Base-by-base conservation (phyloP, 2,888 invertebrate species). In the Dryocosmus kuriphilus region DNA sequence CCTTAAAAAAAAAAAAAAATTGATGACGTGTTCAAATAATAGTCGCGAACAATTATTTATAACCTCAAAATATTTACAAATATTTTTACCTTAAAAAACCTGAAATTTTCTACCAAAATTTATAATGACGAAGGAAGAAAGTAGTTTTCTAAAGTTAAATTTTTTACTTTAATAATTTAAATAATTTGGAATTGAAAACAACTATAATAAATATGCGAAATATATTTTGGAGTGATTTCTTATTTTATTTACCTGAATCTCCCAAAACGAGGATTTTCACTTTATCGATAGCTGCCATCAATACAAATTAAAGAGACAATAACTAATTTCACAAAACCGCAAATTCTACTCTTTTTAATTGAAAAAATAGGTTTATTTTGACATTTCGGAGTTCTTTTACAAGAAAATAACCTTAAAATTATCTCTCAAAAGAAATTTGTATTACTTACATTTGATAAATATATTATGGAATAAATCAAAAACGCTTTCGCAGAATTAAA, bases 201-300 rank as follows among this genome's bases (percentile, higher is more conserved):
- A 27, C n/a, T 22, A 41, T 32, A 14, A 19, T 0, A 51, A n/a
- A 51, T 8, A 51, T 51, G 7, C 11, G 9, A 22, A 55, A 55
- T 9, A 55, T 22, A 55, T 24, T 60, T 27, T 60, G 1, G 1
- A 27, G 27, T 16, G 27, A 55, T 22, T 55, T 14, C 24, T 24
- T 27, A 16, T 27, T 60, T 60, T 65, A 77, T 79, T 84, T 93
- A 96, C 96, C 97, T 82, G 97, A 97, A 93, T 98, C 98, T 74
- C 98, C 98, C 80, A 98, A 95, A 79, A 98, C 95, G 86, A 98
- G 94, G 80, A 98, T 95, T 92, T 97, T 96, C 24, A 97, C 97
- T 93, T 97, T 96, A 92, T 97, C 97, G 88, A 97, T 96, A 82
- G 95, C 95, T 87, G 96, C 95, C 96, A 96, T 96, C 92, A 89